A percentile compares a stretch with the other conserved stretches of the same genome.
These are phyloP conservation scores for Callinectes sapidus DNA, from an alignment of 2,888 invertebrate species.

Conservation along the genomic window DNA sequence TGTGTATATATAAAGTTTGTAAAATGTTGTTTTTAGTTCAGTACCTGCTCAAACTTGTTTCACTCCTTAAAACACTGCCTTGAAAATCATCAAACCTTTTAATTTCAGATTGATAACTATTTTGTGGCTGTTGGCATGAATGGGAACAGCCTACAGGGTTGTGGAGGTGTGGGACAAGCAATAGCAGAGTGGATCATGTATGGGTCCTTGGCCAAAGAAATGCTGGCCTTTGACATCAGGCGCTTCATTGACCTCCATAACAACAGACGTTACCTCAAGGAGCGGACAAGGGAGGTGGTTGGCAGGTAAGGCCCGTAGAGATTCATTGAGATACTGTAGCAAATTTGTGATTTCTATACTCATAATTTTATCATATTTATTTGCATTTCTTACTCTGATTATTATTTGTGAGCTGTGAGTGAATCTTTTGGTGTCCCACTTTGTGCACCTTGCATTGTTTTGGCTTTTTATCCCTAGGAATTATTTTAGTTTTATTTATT, in stretches of 20 bases:
- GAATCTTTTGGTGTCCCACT: not conserved
- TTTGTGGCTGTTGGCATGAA: constrained; percentile 86
- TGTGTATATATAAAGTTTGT: too few species aligned
- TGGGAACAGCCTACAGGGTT: constrained; percentile 82
- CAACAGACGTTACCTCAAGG: constrained; percentile 80
- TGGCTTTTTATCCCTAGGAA: not conserved
- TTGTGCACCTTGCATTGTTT: not conserved
- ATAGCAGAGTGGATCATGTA: constrained; percentile 84
- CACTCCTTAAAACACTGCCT: not conserved
- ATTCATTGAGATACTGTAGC: not conserved
- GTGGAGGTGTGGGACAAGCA: constrained; percentile 83
- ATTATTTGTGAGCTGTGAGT: too few species aligned
- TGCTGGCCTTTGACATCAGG: constrained; percentile 82
- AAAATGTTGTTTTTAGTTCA: too few species aligned
- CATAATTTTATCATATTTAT: not conserved
- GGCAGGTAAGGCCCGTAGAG: constrained; percentile 76
- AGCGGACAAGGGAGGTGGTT: constrained; percentile 82
- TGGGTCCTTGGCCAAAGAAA: constrained; percentile 80
- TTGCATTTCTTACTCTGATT: not conserved
- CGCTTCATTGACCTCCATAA: constrained; percentile 83
- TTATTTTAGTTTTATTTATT: not conserved
- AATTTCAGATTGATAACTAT: constrained; percentile 80
- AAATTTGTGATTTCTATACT: not conserved
- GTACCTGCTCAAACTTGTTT: too few species aligned
- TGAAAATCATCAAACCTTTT: not conserved